Evolutionary conservation across 2,797 vertebrate species (phyloP), one percentile per base, ranked within the genome.

Genomic region (Zonotrichia albicollis): DNA sequence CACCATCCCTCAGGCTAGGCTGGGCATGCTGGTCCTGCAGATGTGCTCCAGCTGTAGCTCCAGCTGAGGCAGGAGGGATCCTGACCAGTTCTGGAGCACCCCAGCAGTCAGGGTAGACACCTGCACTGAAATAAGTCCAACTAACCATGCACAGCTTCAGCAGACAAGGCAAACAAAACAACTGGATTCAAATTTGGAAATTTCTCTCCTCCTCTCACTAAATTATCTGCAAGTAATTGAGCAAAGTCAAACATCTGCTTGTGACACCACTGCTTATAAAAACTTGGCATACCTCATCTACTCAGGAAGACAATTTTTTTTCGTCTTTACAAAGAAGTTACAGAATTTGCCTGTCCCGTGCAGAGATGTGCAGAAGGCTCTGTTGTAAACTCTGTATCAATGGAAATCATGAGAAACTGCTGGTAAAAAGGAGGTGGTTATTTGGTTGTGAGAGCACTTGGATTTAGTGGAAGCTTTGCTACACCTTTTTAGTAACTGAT

Each of bases 11-110:
- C 19, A 5, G 38, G 16, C 48, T 13, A 10, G 60, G 10, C 30
- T 76, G 60, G 46, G 19, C 34, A 25, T 18, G 23, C 19, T 48
- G 32, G 4, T 46, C 27, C 54, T 34, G n/a, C 0, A 0, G n/a
- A 32, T 16, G 36, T 32, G 45, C 27, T 62, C n/a, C 36, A 48
- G 50, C 25, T 51, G 15, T 26, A n/a, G 1, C 15, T 36, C 45
- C 26, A 70, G 18, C 10, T 34, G 26, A 57, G 46, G 13, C 21
- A 46, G 23, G 14, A 54, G 26, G 16, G 23, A 19, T 38, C 30
- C 57, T 58, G 55, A 21, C 6, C 26, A 3, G 29, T 26, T 76
- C 34, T 77, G 65, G 36, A 73, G 29, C 60, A 45, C 29, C 7
- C 11, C 36, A 48, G 72, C 1, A 5, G 11, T 23, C 42, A 76